These are phyloP conservation scores for Cherax destructor DNA, from an alignment of 1,140 invertebrate genomes.

Conservation along the genomic window DNA sequence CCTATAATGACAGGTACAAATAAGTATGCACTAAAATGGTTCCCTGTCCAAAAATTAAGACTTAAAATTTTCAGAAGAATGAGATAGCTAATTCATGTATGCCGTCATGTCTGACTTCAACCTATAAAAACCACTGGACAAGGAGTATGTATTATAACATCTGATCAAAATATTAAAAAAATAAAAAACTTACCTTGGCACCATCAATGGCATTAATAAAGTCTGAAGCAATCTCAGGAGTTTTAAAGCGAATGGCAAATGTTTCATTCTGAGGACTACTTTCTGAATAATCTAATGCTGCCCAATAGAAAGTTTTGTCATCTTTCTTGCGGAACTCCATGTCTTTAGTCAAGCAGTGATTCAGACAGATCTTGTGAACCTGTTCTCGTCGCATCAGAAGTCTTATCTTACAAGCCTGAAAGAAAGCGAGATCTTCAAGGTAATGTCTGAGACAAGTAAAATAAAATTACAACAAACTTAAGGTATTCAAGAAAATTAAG, in stretches of 20 bases:
- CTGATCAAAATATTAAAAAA: not conserved
- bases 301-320: constrained; percentile 88
- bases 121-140: too few relatives aligned
- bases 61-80: too few relatives aligned
- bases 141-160: too few relatives aligned
- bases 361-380: constrained; percentile 90
- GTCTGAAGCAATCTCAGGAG: constrained; percentile 82
- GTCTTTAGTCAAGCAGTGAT: constrained; percentile 86
- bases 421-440: not conserved
- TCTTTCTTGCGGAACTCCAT: constrained; percentile 85
- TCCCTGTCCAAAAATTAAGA: too few relatives aligned
- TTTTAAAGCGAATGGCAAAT: constrained; percentile 89
- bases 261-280: constrained; percentile 79
- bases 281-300: constrained; percentile 79
- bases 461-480: not conserved
- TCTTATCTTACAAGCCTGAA: constrained; percentile 75
- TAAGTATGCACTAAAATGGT: too few relatives aligned
- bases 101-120: too few relatives aligned
- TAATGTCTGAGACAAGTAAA: not conserved
- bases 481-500: not conserved
- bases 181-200: constrained; percentile 52
- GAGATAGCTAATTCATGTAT: too few relatives aligned
- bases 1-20: too few relatives aligned
- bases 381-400: constrained; percentile 93
- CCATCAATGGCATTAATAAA: constrained; percentile 82